Evolutionary conservation across 2,888 invertebrate species (phyloP), one percentile per base, ranked within the genome.

Genomic region (Sminthurides aquaticus): DNA sequence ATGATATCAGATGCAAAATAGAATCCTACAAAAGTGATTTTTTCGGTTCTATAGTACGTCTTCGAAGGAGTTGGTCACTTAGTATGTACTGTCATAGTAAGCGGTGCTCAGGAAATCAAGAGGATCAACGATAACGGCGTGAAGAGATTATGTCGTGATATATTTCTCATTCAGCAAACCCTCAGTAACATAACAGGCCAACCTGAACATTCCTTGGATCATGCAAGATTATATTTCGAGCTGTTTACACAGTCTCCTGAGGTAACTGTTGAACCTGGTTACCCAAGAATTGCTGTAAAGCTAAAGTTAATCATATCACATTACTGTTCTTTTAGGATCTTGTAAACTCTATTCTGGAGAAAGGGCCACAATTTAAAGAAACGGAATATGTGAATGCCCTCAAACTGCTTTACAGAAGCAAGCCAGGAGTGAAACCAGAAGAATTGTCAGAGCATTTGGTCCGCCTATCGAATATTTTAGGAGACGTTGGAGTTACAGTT

Each of bases 1-100:
- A n/a, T n/a, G n/a, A n/a, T n/a, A n/a, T n/a, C n/a, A n/a, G n/a
- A n/a, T n/a, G n/a, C n/a, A n/a, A n/a, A n/a, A n/a, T n/a, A n/a
- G n/a, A n/a, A n/a, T n/a, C n/a, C n/a, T n/a, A n/a, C n/a, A n/a
- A n/a, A n/a, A n/a, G n/a, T n/a, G n/a, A n/a, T n/a, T n/a, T 34
- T 34, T 34, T 34, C 5, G 5, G 43, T 34, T 34, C 15, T 34
- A 34, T 34, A 92, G 87, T 95, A 94, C 78, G 87, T 94, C 69
- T 89, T 94, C 80, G 89, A 90, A 79, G 94, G 94, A 0, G 81
- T 97, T 28, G 95, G 95, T 1, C 88, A 88, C 78, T 79, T 91
- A 58, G 86, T 89, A 54, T 85, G 90, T 0, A 86, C 88, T 75
- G 88, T 90, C 74, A 80, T 92, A 64, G 90, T 91, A 74, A 88